Evolutionary conservation across 1,140 invertebrate species (phyloP), one percentile per base, ranked within the genome.

Genomic region (Dinothrombium tinctorium): DNA sequence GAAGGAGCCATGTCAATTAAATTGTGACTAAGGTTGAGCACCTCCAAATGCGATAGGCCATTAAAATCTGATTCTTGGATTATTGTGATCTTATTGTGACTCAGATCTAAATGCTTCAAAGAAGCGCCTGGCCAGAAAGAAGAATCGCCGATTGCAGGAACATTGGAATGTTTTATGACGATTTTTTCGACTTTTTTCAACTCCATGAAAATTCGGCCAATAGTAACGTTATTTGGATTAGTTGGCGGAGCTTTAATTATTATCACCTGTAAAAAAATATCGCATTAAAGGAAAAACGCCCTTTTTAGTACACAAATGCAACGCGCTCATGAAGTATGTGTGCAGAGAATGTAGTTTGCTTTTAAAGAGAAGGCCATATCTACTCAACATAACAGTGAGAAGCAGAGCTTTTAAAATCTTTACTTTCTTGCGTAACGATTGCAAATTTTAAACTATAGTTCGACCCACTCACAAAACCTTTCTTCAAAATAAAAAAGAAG

Each of bases 81-180:
- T 47, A 69, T 65, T 8, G 71, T 72, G 35, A 82, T 71, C 49
- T 76, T 76, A 54, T 82, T 81, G 48, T 71, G 60, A 0, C 73
- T 70, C 8, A 82, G 59, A 55, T 81, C 73, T 28, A 82, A 60
- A 22, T 71, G 55, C 44, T 65, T 63, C 22, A 80, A 59, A 41
- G 69, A 68, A 40, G 63, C 66, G 2, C 78, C 63, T 2, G 73
- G 73, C 67, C 69, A 78, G 54, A 82, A 78, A 8, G 76, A 74
- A 50, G 74, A 68, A 42, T 69, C 65, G 0, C 77, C 76, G 42
- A 82, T 73, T 11, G 73, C 73, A 1, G 76, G 75, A 4, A 82
- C 59, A 50, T 73, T 73, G 1, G 74, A 78, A 43, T 71, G 65
- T 2, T 69, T 70, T 28, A 82, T 76, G 49, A 72, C 71, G 2